Base-by-base conservation (phyloP, 2,113 vertebrate genomes). In the Athene noctua region DNA sequence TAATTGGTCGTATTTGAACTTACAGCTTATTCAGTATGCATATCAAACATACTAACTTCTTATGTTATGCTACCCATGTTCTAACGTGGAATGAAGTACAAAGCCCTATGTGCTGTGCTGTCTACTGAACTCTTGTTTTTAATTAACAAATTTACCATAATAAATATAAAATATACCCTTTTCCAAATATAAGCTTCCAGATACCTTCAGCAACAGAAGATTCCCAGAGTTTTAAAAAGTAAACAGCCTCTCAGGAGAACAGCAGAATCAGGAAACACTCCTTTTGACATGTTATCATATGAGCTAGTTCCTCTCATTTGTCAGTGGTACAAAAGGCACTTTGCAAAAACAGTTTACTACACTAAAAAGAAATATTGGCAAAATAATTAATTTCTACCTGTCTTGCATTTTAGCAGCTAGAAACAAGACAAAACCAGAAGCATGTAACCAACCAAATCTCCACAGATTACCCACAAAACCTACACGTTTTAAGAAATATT, bases 81-180 rank as follows among this genome's bases (percentile, higher is more conserved):
- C 52, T 58, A n/a, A 38, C 2, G 3, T 23, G 29, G 5, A 91
- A 68, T 20, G 61, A 42, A 65, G 6, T 11, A 65, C 46, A 20
- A 80, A 86, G 27, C 38, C 25, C 2, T 2, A 10, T 0, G 0
- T 65, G 30, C 40, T 57, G 8, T 49, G 47, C n/a, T 49, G 6
- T 20, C 66, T 55, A 57, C 47, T 57, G 38, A 82, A 46, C 12
- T 75, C 38, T 38, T 38, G 7, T 2, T 22, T 95, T 90, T 67
- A 68, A 80, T 83, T 57, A 13, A 90, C 3, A 61, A 68, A 16
- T 34, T 36, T 58, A 52, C 32, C 3, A 8, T 27, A 62, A 51
- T 3, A 88, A 82, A 54, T 29, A 55, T 7, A 30, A 93, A 73
- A 49, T 5, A 80, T 0, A 26, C 3, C 3, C 11, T 79, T 59